These are phyloP conservation scores for Tenualosa ilisha DNA, from an alignment of 2,797 vertebrate genomes.

Conservation along the genomic window DNA sequence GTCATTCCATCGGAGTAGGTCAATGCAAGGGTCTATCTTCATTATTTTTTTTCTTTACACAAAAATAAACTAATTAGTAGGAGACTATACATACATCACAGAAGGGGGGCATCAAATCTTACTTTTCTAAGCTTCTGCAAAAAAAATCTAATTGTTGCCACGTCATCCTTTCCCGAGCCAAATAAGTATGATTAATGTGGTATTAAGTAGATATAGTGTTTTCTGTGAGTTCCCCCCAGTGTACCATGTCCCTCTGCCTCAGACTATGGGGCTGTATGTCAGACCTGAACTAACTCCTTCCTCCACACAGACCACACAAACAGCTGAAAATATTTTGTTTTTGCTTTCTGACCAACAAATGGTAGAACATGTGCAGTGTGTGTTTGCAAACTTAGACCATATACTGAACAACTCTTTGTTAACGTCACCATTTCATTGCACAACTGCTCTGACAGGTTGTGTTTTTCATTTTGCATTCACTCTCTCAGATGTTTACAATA, in stretches of 20 bases:
- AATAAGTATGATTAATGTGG: constrained; percentile 10
- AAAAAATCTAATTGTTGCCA: constrained; percentile 7
- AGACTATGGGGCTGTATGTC: background rate
- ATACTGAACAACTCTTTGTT: background rate
- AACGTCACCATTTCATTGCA: background rate
- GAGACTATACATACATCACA: background rate
- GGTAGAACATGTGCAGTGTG: background rate
- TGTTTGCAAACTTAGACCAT: background rate
- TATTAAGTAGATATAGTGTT: background rate
- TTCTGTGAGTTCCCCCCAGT: background rate
- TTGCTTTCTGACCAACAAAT: background rate
- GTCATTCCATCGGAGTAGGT: constrained; percentile 11
- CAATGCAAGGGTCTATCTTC: background rate
- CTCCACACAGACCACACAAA: background rate
- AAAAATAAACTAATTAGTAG: background rate
- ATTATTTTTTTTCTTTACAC: background rate
- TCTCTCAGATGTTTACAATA: background rate
- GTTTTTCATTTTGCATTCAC: background rate
- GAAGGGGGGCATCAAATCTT: constrained; percentile 1
- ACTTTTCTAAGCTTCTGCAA: background rate
- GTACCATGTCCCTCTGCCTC: background rate
- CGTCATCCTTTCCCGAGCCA: background rate
- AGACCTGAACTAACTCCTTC: background rate
- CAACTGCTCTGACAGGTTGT: background rate
- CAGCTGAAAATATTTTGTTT: constrained; percentile 2